These are phyloP conservation scores for Phrynocephalus guinanensis DNA, from an alignment of 2,797 vertebrate species.

Conservation along the genomic window DNA sequence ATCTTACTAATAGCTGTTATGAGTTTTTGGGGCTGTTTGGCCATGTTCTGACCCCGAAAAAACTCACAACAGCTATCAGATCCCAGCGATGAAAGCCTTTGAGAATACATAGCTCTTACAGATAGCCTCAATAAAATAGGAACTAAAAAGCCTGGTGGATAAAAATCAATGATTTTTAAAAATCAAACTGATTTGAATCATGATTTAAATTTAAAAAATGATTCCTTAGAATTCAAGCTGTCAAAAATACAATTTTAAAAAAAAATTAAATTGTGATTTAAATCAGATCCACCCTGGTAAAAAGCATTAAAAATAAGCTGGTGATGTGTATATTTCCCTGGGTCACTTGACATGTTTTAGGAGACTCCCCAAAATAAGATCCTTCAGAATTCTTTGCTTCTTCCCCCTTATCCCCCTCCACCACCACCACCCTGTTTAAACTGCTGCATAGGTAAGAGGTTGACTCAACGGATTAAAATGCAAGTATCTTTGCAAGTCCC, in stretches of 20 bases:
- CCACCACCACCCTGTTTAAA: slow-evolving; percentile 7
- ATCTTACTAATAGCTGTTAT: neutral
- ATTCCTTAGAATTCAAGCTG: too few relatives aligned
- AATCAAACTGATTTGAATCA: too few relatives aligned
- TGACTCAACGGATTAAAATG: slow-evolving; percentile 32
- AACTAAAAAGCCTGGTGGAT: slow-evolving; percentile 35
- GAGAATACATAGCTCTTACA: too few relatives aligned
- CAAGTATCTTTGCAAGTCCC: slow-evolving; percentile 51
- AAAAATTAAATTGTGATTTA: too few relatives aligned
- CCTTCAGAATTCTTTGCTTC: neutral
- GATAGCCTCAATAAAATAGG: neutral
- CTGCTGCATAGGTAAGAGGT: slow-evolving; percentile 38
- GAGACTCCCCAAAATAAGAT: neutral
- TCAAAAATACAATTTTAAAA: neutral
- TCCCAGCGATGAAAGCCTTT: too few relatives aligned
- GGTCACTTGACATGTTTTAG: slow-evolving; percentile 3
- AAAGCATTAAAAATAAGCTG: slow-evolving; percentile 42
- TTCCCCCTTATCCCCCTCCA: neutral
- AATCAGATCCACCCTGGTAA: too few relatives aligned
- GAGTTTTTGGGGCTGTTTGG: too few relatives aligned
- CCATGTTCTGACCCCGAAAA: too few relatives aligned
- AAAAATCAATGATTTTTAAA: too few relatives aligned
- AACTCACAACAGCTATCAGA: too few relatives aligned
- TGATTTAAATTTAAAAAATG: too few relatives aligned
- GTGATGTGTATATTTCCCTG: slow-evolving; percentile 40